phyloP scores from a whole-genome alignment of 2,797 vertebrate species.

The Platalea minor region DNA sequence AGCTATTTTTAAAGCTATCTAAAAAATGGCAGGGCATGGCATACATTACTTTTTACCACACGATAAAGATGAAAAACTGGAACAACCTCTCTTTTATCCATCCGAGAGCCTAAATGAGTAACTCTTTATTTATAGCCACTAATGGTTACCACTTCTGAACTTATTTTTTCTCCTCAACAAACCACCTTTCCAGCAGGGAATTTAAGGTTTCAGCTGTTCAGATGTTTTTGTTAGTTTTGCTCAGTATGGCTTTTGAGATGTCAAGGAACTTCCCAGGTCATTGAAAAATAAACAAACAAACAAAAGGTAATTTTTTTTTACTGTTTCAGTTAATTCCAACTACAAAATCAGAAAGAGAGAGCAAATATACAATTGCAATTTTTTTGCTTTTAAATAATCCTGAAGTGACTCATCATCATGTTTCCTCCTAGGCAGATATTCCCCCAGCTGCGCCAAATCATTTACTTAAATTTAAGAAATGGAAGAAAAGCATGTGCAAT shows the following conservation, averaged over 20 bases:
- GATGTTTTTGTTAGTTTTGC: slow-evolving; percentile 26
- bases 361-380: background rate
- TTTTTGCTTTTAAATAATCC: background rate
- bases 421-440: background rate
- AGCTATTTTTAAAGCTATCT: slow-evolving; percentile 18
- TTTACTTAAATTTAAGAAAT: background rate
- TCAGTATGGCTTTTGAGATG: slow-evolving; percentile 30
- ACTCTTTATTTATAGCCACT: slow-evolving; percentile 64
- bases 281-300: slow-evolving; percentile 8
- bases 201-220: slow-evolving; percentile 45
- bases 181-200: slow-evolving; percentile 21
- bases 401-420: background rate
- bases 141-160: slow-evolving; percentile 51
- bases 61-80: slow-evolving; percentile 42
- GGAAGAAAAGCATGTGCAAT: background rate
- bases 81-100: slow-evolving; percentile 15
- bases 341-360: background rate
- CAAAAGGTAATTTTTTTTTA: background rate
- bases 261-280: slow-evolving; percentile 14
- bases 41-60: slow-evolving; percentile 53
- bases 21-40: slow-evolving; percentile 6
- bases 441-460: background rate
- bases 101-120: slow-evolving; percentile 33
- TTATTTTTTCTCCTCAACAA: slow-evolving; percentile 1
- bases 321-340: background rate